Percentiles rank a stretch among this genome's conserved stretches.
Evolutionary conservation across 2,888 invertebrate species (phyloP).

Genomic region (Calameuta idolon): DNA sequence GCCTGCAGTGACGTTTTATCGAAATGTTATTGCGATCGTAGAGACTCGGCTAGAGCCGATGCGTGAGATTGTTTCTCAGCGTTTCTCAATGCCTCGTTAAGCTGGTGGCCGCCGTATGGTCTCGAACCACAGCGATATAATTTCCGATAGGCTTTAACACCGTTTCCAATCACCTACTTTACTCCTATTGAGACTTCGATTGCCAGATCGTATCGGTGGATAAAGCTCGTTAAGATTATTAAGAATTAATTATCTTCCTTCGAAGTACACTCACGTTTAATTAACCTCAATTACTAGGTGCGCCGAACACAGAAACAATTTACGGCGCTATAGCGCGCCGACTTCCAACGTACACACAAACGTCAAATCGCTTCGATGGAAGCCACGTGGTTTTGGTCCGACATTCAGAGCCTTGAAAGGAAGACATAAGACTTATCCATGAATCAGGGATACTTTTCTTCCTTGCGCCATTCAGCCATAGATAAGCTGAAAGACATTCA

Average conservation of each 20-base stretch:
- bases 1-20: conserved; percentile 16
- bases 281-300: background rate
- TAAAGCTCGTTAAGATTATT: background rate
- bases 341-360: background rate
- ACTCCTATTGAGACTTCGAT: background rate
- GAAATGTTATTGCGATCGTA: conserved; percentile 21
- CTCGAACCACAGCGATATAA: background rate
- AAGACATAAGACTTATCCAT: background rate
- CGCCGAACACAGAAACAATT: background rate
- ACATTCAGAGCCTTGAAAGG: background rate
- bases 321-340: background rate
- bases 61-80: background rate
- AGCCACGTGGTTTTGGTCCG: background rate
- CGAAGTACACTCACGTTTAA: background rate
- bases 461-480: background rate
- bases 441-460: background rate
- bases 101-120: background rate
- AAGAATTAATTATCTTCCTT: background rate
- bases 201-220: background rate
- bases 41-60: background rate
- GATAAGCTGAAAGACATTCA: background rate
- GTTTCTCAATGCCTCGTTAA: background rate
- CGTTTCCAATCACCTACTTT: background rate
- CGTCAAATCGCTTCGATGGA: background rate
- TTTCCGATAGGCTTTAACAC: background rate